phyloP scores from a whole-genome alignment of 2,888 invertebrate genomes.

The Cheiracanthium punctorium region DNA sequence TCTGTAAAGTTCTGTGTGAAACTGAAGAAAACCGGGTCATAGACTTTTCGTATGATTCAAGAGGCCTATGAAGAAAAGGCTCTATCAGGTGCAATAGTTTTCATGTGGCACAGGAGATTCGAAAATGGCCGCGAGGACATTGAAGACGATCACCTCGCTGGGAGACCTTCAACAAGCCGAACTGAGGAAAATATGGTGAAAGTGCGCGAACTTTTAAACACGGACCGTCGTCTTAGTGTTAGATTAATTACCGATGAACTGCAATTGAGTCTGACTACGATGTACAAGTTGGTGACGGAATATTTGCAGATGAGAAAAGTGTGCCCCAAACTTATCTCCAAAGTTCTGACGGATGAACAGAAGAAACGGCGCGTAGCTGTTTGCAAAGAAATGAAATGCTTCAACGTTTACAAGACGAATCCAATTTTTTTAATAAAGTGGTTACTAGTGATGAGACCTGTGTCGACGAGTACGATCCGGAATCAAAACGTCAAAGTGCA shows the following conservation, averaged over 20 bases:
- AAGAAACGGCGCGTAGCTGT: not conserved
- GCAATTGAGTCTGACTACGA: not conserved
- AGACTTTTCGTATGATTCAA: not conserved
- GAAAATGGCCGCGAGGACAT: constrained; percentile 73
- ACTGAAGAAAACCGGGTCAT: not conserved
- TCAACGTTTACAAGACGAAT: constrained; percentile 19
- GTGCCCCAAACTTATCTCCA: constrained; percentile 72
- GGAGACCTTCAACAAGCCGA: constrained; percentile 16
- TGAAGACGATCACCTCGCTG: constrained; percentile 14
- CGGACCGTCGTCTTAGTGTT: constrained; percentile 14
- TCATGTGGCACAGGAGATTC: not conserved
- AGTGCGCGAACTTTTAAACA: constrained; percentile 9
- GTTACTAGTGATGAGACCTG: too few relatives aligned
- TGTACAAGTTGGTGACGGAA: constrained; percentile 16
- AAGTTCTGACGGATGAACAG: constrained; percentile 71
- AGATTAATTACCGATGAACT: constrained; percentile 15
- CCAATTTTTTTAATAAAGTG: not conserved
- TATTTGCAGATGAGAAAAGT: constrained; percentile 33
- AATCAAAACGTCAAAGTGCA: constrained; percentile 7
- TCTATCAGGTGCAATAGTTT: not conserved
- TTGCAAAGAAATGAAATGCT: constrained; percentile 30
- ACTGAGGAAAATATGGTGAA: constrained; percentile 15
- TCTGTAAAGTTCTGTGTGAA: constrained; percentile 9
- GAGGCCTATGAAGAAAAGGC: not conserved
- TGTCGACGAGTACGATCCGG: not conserved